Evolutionary conservation across 2,113 vertebrate genomes (phyloP), one percentile per base, ranked within the genome.

Genomic region (Hylia prasina): DNA sequence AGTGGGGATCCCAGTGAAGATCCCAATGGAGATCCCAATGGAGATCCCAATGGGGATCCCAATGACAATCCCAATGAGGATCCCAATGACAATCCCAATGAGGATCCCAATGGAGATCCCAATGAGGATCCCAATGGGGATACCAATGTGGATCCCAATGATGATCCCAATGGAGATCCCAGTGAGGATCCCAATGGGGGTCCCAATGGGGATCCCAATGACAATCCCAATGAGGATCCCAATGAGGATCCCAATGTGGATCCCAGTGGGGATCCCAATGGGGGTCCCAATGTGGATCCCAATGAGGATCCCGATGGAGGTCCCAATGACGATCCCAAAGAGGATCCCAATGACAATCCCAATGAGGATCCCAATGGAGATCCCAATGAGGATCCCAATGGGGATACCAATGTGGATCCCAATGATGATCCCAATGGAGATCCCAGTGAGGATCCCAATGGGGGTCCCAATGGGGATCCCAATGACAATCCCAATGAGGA

Each of bases 281-380:
- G 0, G 3, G 5, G 53, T 18, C 28, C 20, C 20, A 39, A n/a
- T 12, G 42, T 22, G 37, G 42, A 44, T 9, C 4, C 23, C 25
- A 30, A 10, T 27, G 18, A 3, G 3, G 13, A 37, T 10, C 9
- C 11, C 33, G 48, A 0, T 8, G n/a, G 15, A 33, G 28, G 20
- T 15, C 30, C 45, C 58, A 1, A 0, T 2, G 50, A 27, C 17
- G 30, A 22, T 11, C 24, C 35, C 54, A 2, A 0, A n/a, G n/a
- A n/a, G n/a, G n/a, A n/a, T n/a, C n/a, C n/a, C n/a, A n/a, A n/a
- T n/a, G n/a, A n/a, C 23, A 42, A 18, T 19, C 30, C 37, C 68
- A 2, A 0, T 2, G 37, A n/a, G n/a, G 10, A n/a, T 12, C 24
- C 24, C 24, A 19, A 20, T 37, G 24, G 7, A 2, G 35, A 60